Conservation (phyloP, 2,888 invertebrate species). For the Pachycephus smyrnensis region DNA sequence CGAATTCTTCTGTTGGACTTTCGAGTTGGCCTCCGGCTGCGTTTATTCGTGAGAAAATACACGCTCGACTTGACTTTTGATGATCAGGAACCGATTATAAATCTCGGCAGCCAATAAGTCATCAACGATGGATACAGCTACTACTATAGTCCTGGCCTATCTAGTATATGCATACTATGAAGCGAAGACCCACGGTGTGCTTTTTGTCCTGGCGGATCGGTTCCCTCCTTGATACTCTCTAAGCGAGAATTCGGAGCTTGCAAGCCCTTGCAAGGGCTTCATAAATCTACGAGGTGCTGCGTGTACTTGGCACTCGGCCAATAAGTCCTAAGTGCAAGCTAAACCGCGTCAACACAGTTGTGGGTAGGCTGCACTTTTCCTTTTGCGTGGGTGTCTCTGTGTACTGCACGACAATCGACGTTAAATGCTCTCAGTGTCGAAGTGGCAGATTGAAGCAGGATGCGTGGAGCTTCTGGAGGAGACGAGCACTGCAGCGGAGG, state of each 20-base stretch:
- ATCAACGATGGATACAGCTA: too few relatives aligned
- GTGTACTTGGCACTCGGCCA: slow-evolving; percentile 52
- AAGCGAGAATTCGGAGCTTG: slow-evolving; percentile 35
- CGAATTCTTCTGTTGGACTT: slow-evolving; percentile 7
- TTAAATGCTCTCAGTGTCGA: slow-evolving; percentile 25
- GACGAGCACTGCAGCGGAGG: slow-evolving; percentile 11
- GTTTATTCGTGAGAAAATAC: slow-evolving; percentile 4
- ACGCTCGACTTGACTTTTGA: too few relatives aligned
- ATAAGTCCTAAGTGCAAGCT: slow-evolving; percentile 44
- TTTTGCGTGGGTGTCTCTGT: not conserved
- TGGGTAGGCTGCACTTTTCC: too few relatives aligned
- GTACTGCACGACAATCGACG: slow-evolving; percentile 21
- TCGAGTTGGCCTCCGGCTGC: too few relatives aligned
- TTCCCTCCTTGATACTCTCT: slow-evolving; percentile 46
- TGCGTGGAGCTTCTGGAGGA: not conserved
- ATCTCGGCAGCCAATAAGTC: too few relatives aligned
- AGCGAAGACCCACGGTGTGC: too few relatives aligned
- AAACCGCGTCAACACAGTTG: too few relatives aligned
- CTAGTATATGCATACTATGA: too few relatives aligned
- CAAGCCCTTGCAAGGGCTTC: slow-evolving; percentile 28
- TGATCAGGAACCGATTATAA: too few relatives aligned
- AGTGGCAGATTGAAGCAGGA: slow-evolving; percentile 4
- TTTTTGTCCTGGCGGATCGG: not conserved
- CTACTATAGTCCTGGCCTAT: too few relatives aligned
- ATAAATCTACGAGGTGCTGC: slow-evolving; percentile 52